Conservation (phyloP, 2,888 invertebrate species). For the Eupithecia vulgata region DNA sequence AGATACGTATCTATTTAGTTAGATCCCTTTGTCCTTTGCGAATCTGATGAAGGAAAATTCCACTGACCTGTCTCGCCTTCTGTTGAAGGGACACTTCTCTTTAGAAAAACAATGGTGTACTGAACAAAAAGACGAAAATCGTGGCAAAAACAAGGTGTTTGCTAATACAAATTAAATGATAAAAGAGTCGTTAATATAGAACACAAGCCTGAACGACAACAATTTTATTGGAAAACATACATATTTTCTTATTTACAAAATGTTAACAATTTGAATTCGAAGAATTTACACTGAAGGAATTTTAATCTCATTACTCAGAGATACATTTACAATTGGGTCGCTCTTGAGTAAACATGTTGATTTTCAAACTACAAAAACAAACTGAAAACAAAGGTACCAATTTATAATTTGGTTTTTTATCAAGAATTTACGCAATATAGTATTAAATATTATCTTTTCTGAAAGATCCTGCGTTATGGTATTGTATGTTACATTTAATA, state of each 20-base stretch:
- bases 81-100: not conserved
- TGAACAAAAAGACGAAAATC: not conserved
- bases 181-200: not conserved
- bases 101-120: not conserved
- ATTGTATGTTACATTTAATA: not conserved
- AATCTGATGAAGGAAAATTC: not conserved
- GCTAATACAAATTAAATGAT: not conserved
- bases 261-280: not conserved
- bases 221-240: conserved; percentile 10
- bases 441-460: not conserved
- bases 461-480: not conserved
- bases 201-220: conserved; percentile 10
- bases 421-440: not conserved
- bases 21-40: not conserved
- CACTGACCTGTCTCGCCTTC: not conserved
- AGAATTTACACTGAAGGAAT: not conserved
- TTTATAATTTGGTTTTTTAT: not conserved
- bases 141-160: not conserved
- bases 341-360: not conserved
- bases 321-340: not conserved
- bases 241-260: not conserved
- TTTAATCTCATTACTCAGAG: not conserved
- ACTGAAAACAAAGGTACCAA: not conserved
- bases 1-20: not conserved
- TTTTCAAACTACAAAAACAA: not conserved